These are phyloP conservation scores for Sinosuthora webbiana DNA, from an alignment of 2,113 vertebrate genomes.

Conservation along the genomic window DNA sequence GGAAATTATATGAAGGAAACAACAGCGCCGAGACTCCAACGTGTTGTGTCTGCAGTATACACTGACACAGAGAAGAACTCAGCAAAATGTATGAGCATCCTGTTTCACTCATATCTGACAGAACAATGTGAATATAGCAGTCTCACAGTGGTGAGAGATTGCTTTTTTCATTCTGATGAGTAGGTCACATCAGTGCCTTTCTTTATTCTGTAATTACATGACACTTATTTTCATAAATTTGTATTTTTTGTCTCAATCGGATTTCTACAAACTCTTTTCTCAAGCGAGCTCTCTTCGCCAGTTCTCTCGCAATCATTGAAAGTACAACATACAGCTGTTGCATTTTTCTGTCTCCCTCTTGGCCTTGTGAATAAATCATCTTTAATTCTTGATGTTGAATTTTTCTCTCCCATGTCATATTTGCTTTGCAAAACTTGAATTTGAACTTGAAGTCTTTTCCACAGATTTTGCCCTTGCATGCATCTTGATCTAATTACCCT, in stretches of 20 bases:
- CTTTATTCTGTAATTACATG: not conserved
- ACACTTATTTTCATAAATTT: not conserved
- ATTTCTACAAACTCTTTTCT: not conserved
- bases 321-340: not conserved
- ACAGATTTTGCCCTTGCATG: not conserved
- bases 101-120: not conserved
- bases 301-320: not conserved
- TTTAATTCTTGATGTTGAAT: not conserved
- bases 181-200: not conserved
- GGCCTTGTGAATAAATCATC: slow-evolving; percentile 27
- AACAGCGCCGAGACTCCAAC: not conserved
- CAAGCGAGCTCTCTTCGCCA: not conserved
- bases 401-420: not conserved
- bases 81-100: not conserved
- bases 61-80: not conserved
- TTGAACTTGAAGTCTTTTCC: slow-evolving; percentile 8
- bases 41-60: not conserved
- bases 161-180: not conserved
- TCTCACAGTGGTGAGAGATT: not conserved
- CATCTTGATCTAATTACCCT: not conserved
- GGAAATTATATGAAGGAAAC: not conserved
- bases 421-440: slow-evolving; percentile 15
- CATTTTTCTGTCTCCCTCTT: slow-evolving; percentile 12
- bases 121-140: not conserved
- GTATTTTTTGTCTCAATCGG: not conserved